These are phyloP conservation scores for Vulpes ferrilata DNA, from an alignment of 2,113 vertebrate genomes.

Conservation along the genomic window DNA sequence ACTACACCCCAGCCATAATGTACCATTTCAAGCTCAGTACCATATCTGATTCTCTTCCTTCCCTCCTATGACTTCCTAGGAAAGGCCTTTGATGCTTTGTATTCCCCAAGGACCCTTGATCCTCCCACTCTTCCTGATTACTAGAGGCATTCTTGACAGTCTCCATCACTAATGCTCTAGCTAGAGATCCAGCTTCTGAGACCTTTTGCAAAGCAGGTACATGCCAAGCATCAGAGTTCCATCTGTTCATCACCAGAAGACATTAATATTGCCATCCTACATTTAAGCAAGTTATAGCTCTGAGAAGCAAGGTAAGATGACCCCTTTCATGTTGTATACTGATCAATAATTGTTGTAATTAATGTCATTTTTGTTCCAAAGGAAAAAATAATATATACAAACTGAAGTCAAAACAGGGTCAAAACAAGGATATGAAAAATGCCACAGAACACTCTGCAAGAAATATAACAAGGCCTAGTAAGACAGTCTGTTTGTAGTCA, in stretches of 20 bases:
- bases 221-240: neutral
- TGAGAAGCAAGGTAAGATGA: neutral
- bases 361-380: neutral
- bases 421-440: neutral
- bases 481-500: neutral
- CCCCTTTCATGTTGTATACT: too few species aligned
- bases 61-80: rapidly evolving
- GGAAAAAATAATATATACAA: neutral
- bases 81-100: neutral
- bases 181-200: neutral
- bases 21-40: rapidly evolving
- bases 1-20: neutral
- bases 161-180: neutral
- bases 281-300: neutral
- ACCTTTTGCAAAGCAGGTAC: neutral
- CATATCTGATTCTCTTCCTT: neutral
- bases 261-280: neutral
- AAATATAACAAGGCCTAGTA: neutral
- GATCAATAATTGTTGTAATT: neutral
- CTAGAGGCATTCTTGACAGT: neutral
- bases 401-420: neutral
- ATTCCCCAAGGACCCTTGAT: neutral
- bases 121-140: neutral
- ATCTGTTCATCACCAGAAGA: neutral
- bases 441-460: neutral